phyloP scores from a whole-genome alignment of 1,140 invertebrate genomes.

The Lucilia cuprina region DNA sequence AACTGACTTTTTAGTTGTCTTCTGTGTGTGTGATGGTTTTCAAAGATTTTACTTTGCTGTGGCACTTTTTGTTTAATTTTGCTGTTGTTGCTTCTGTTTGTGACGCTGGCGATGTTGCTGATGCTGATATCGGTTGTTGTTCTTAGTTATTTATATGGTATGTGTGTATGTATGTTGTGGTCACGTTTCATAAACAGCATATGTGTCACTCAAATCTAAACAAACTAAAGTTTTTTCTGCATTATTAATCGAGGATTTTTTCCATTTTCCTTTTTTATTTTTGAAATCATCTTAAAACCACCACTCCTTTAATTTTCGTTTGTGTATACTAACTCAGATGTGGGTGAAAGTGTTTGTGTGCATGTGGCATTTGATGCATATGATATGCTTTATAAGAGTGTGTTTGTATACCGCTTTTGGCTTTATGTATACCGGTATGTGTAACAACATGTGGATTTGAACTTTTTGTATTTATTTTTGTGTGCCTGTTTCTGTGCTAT shows the following conservation, averaged over 20 bases:
- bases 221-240: background rate
- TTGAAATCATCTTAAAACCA: background rate
- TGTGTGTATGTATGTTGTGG: constrained; percentile 17
- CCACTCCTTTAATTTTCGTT: background rate
- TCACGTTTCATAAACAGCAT: constrained; percentile 31
- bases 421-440: background rate
- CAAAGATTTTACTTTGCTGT: background rate
- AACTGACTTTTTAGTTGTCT: background rate
- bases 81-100: background rate
- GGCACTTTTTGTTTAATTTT: background rate
- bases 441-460: background rate
- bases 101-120: background rate
- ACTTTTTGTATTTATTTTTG: background rate
- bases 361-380: background rate
- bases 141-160: background rate
- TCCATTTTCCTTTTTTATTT: background rate
- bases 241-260: background rate
- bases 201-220: constrained; percentile 32
- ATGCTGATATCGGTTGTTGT: background rate
- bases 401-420: no score
- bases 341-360: background rate
- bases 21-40: background rate
- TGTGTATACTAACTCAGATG: background rate
- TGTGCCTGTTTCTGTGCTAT: background rate
- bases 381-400: no score